Evolutionary conservation across 2,888 invertebrate genomes (phyloP), one percentile per base, ranked within the genome.

Genomic region (Ligdia adustata): DNA sequence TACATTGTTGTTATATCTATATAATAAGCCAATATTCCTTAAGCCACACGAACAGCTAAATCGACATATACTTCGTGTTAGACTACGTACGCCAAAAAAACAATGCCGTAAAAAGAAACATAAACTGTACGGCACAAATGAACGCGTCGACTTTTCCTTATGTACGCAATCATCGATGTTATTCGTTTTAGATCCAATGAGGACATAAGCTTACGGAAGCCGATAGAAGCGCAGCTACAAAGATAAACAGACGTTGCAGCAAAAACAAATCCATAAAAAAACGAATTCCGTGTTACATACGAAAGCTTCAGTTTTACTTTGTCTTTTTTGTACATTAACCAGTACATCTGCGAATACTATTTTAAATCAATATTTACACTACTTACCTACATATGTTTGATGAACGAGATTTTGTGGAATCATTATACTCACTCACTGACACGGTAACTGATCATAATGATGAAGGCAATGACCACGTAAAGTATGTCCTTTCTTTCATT

Each of bases 181-280:
- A 37, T 37, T 26, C 37, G 43, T 26, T 28, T 43, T 34, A 22
- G 29, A 42, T 42, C 42, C 42, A 34, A 28, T 42, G 34, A 27
- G 13, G 20, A 14, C 34, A 27, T 39, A 39, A 39, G 28, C 28
- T 18, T 29, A 18, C 39, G 39, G 39, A 39, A 39, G 39, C 39
- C 18, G 20, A 11, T 29, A 18, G 29, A 39, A 28, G 29, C 35
- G 29, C 35, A 38, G 27, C 39, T 29, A 39, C 39, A 29, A 20
- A 39, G 29, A 39, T 39, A 37, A 27, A 27, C 37, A 27, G 27
- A 37, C 37, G 26, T 26, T 28, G 37, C 34, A 22, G 34, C 37
- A 37, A 37, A 37, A 37, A 37, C 37, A 37, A 37, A 37, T 37
- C 37, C 27, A 37, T 37, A 37, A 37, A 37, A 24, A 27, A 27